Evolutionary conservation across 2,888 invertebrate genomes (phyloP).

Genomic region (Pandemis heparana): DNA sequence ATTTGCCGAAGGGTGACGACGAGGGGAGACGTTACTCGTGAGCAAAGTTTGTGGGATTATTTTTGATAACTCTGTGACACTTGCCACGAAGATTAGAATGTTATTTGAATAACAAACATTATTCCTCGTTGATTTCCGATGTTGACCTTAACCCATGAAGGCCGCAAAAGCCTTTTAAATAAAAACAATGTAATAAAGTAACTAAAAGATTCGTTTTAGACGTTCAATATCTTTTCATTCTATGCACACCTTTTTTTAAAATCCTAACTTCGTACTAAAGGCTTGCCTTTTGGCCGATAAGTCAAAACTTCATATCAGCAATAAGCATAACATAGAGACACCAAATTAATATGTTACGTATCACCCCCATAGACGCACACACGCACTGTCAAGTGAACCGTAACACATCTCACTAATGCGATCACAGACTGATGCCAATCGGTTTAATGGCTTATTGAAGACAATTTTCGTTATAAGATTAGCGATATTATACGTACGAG

Average conservation of each 20-base stretch:
- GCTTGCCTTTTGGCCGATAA: no score
- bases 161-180: no score
- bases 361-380: constrained; percentile 34
- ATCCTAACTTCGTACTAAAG: no score
- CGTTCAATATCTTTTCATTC: no score
- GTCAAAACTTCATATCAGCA: background rate
- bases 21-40: background rate
- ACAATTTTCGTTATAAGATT: constrained; percentile 44
- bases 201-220: no score
- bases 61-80: background rate
- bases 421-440: constrained; percentile 50
- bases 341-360: constrained; percentile 18
- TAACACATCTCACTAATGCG: constrained; percentile 55
- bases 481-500: constrained; percentile 24
- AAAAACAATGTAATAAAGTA: no score
- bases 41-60: background rate
- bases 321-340: background rate
- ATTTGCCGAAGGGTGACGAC: constrained; percentile 12
- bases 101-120: no score
- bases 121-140: no score
- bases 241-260: no score
- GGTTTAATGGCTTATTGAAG: constrained; percentile 53
- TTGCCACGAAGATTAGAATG: background rate
- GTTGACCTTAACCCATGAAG: no score
- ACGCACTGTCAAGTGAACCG: constrained; percentile 45